Evolutionary conservation across 2,888 invertebrate genomes (phyloP).

Genomic region (Drosophila paranaensis): DNA sequence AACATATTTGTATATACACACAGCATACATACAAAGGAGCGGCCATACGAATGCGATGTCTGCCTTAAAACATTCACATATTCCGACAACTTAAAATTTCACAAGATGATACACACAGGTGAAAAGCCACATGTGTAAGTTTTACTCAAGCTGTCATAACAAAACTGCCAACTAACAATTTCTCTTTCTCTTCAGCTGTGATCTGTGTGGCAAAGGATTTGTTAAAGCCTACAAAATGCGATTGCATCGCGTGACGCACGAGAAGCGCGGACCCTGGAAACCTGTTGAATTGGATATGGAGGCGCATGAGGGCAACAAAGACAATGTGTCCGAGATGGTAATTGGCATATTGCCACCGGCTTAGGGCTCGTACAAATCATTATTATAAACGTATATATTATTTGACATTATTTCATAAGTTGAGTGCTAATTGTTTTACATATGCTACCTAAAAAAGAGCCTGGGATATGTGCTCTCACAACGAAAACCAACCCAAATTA

Average conservation of each 20-base stretch:
- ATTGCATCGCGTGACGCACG: conserved; percentile 77
- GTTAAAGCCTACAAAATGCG: conserved; percentile 82
- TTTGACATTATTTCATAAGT: conserved; percentile 24
- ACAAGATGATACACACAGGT: conserved; percentile 83
- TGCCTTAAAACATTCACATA: conserved; percentile 83
- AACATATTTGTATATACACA: conserved; percentile 19
- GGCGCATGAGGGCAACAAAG: conserved; percentile 36
- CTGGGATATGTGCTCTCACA: neutral
- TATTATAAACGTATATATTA: conserved; percentile 30
- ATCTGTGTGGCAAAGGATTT: conserved; percentile 81
- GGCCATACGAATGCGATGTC: conserved; percentile 83
- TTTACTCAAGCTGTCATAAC: neutral
- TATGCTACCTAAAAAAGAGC: conserved; percentile 3
- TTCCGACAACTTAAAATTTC: conserved; percentile 82
- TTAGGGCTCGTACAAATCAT: conserved; percentile 40
- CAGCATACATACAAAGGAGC: conserved; percentile 82
- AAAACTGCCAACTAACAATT: neutral
- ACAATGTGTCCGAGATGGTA: conserved; percentile 49
- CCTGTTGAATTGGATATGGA: conserved; percentile 20
- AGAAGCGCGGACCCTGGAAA: conserved; percentile 64
- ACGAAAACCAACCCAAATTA: conserved; percentile 19
- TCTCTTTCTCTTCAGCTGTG: conserved; percentile 60
- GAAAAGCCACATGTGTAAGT: conserved; percentile 83
- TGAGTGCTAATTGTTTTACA: conserved; percentile 24
- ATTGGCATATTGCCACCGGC: conserved; percentile 33